phyloP scores from a whole-genome alignment of 1,140 invertebrate species.

The Drosophila ercepeae region DNA sequence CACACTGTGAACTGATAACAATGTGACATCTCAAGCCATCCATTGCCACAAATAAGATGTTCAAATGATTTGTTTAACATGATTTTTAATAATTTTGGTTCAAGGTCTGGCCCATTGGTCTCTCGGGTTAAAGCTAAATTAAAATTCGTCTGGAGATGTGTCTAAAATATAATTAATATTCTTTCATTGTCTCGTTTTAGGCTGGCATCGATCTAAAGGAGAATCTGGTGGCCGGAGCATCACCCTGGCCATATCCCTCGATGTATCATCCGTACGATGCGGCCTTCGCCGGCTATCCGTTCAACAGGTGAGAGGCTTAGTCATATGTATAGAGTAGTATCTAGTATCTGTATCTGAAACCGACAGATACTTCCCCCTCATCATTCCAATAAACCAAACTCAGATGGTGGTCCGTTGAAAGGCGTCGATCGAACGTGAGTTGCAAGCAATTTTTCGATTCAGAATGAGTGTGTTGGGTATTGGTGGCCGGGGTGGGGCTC shows the following conservation, averaged over 20 bases:
- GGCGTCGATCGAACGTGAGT: conserved; percentile 70
- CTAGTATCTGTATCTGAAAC: conserved; percentile 6
- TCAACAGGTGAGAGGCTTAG: conserved; percentile 91
- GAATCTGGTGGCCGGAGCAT: conserved; percentile 91
- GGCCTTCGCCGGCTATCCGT: conserved; percentile 94
- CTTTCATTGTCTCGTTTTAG: conserved; percentile 52
- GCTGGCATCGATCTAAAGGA: conserved; percentile 93
- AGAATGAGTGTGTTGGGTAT: conserved; percentile 7
- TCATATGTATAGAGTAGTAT: conserved; percentile 18
- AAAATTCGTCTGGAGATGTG: conserved; percentile 30
- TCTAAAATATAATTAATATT: conserved; percentile 22
- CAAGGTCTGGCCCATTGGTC: conserved; percentile 61
- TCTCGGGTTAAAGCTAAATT: conserved; percentile 27
- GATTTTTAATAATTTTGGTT: conserved; percentile 78
- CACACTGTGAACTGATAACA: conserved; percentile 37
- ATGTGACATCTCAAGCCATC: conserved; percentile 14
- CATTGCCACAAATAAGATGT: conserved; percentile 41
- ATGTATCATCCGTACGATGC: conserved; percentile 96
- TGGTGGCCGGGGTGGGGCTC: background rate
- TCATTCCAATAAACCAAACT: conserved; percentile 32
- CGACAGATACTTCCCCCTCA: conserved; percentile 30
- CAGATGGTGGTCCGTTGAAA: conserved; percentile 66
- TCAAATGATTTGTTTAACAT: conserved; percentile 83
- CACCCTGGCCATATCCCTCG: conserved; percentile 93
- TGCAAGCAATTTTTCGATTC: conserved; percentile 27